Evolutionary conservation across 2,888 invertebrate species (phyloP), one percentile per base, ranked within the genome.

Genomic region (Drosophila anceps): DNA sequence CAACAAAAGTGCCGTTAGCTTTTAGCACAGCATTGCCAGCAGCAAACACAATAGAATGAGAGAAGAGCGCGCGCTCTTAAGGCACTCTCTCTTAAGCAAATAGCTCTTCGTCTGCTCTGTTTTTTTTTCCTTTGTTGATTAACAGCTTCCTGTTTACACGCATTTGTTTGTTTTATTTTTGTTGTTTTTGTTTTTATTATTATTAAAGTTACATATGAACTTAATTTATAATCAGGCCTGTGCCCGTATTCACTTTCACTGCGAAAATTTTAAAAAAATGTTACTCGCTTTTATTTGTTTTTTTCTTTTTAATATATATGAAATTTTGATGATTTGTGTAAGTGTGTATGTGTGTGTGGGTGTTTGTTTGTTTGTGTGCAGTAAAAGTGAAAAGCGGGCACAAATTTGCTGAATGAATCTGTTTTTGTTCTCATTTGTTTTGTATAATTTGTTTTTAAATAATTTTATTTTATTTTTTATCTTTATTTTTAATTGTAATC

Each of bases 181-280:
- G 55, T 72, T n/a, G n/a, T n/a, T n/a, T 74, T 82, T 75, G 51
- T 61, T 68, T 79, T 84, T 84, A 84, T 84, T 84, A 87, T 87
- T 89, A 87, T 84, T 84, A 84, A 84, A 84, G 84, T 84, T 89
- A 89, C 84, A 84, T 84, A 84, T 84, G 84, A 84, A 84, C 84
- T 84, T 84, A 84, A 84, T 84, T 84, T 84, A 87, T 84, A 84
- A 76, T 70, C 77, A 77, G 75, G 46, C 44, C 61, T 67, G 79
- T 46, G 69, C 58, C 74, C 69, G 80, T 10, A 24, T 55, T 70
- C 80, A 77, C 77, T 77, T 75, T 70, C 58, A 75, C 64, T 61
- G 57, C 76, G 62, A 75, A 79, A 63, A 53, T 37, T 51, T 60
- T 31, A 54, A 41, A 60, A 69, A 69, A 69, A 67, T 67, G 46